phyloP scores from a whole-genome alignment of 2,888 invertebrate genomes.

The Nebria salina region DNA sequence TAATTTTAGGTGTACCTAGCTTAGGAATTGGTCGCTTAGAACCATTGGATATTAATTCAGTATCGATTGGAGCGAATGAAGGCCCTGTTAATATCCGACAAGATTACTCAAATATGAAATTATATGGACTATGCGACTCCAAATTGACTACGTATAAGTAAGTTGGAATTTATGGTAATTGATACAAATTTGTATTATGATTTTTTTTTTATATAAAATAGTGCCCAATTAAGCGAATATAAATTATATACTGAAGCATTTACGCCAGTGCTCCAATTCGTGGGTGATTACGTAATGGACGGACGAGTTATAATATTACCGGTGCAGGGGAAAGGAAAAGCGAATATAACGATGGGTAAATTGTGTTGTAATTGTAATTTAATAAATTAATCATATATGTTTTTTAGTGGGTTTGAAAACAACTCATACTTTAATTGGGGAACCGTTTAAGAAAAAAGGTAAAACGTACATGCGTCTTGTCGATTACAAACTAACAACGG shows the following conservation, averaged over 20 bases:
- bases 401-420: conserved; percentile 70
- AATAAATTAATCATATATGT: too few species aligned
- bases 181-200: background rate
- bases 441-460: conserved; percentile 70
- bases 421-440: conserved; percentile 71
- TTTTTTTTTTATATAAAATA: conserved; percentile 19
- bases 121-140: conserved; percentile 73
- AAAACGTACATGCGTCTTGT: conserved; percentile 72
- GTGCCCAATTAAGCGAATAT: conserved; percentile 38
- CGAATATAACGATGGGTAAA: conserved; percentile 43
- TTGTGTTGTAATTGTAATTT: conserved; percentile 10
- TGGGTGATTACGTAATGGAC: conserved; percentile 41
- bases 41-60: conserved; percentile 59
- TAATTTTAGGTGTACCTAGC: conserved; percentile 53
- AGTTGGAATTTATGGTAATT: background rate
- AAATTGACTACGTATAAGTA: conserved; percentile 36
- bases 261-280: conserved; percentile 37
- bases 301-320: conserved; percentile 46
- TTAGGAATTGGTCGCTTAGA: conserved; percentile 60
- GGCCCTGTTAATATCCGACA: conserved; percentile 73
- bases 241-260: conserved; percentile 39
- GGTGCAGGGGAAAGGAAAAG: conserved; percentile 42
- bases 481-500: conserved; percentile 71
- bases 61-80: conserved; percentile 65
- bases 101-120: conserved; percentile 71